A percentile compares a stretch with the other conserved stretches of the same genome.
Evolutionary conservation across 2,888 invertebrate species (phyloP).

Genomic region (Mesodorylaimus sp.): DNA sequence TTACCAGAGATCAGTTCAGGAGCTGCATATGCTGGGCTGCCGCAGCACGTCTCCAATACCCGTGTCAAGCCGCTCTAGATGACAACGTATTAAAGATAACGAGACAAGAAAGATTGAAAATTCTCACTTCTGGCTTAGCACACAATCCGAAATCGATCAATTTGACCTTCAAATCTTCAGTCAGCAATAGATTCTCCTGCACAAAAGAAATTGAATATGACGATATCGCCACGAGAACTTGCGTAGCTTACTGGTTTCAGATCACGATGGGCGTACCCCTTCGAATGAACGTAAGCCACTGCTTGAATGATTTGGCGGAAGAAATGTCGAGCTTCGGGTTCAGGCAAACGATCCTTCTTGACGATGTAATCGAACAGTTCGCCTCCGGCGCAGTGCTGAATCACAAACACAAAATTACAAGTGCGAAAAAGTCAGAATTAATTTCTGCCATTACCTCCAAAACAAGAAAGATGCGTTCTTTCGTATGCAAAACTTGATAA

Average conservation of each 20-base stretch:
- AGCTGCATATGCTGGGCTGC: conserved; percentile 39
- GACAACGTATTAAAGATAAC: background rate
- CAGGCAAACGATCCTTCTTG: conserved; percentile 49
- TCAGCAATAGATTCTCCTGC: conserved; percentile 57
- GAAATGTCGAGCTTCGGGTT: conserved; percentile 52
- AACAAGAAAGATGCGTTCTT: conserved; percentile 53
- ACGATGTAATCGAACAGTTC: conserved; percentile 69
- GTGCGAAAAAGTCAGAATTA: background rate
- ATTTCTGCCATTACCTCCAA: conserved; percentile 42
- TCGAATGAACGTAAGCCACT: conserved; percentile 53
- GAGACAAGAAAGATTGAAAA: conserved; percentile 1
- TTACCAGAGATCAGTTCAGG: conserved; percentile 36
- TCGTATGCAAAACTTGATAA: conserved; percentile 57
- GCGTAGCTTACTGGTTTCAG: conserved; percentile 57
- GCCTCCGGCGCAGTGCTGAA: conserved; percentile 55
- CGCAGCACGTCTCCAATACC: conserved; percentile 28
- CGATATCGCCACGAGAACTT: too few relatives aligned
- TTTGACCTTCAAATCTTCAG: conserved; percentile 52
- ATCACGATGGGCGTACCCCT: conserved; percentile 59
- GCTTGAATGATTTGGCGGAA: conserved; percentile 59
- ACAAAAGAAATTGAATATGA: conserved; percentile 16
- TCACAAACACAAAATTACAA: conserved; percentile 9
- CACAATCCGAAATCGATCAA: conserved; percentile 65
- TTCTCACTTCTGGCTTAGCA: conserved; percentile 42
- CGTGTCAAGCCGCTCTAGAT: conserved; percentile 11